Conservation (phyloP, 2,888 invertebrate species). For the Caenorhabditis becei region DNA sequence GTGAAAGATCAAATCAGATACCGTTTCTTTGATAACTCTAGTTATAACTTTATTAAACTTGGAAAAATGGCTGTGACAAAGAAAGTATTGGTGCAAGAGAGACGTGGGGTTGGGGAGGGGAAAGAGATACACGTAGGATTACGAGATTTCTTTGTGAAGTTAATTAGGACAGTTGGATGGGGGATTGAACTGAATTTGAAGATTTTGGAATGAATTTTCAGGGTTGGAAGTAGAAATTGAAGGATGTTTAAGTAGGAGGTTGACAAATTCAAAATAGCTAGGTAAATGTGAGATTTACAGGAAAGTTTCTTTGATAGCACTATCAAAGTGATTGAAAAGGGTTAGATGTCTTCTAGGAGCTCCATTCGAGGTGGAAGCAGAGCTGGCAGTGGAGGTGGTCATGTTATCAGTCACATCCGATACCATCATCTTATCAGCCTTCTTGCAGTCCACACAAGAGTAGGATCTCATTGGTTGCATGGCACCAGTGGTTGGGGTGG, state of each 20-base stretch:
- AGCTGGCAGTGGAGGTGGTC: slow-evolving; percentile 62
- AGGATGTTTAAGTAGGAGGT: neutral
- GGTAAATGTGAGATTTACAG: slow-evolving; percentile 39
- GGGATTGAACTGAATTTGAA: too few relatives aligned
- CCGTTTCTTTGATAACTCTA: too few relatives aligned
- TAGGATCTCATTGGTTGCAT: slow-evolving; percentile 46
- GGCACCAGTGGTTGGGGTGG: neutral
- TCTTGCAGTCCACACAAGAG: slow-evolving; percentile 66
- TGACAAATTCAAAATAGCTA: neutral
- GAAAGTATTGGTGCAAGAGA: neutral
- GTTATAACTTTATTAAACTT: too few relatives aligned
- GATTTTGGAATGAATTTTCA: neutral
- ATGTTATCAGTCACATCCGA: slow-evolving; percentile 57
- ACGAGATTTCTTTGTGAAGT: slow-evolving; percentile 49
- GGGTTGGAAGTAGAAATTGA: neutral
- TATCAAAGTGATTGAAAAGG: slow-evolving; percentile 55
- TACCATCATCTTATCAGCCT: slow-evolving; percentile 60
- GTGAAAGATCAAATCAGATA: slow-evolving; percentile 8
- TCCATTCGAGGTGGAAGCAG: slow-evolving; percentile 41
- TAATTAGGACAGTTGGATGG: too few relatives aligned
- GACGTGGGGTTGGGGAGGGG: neutral
- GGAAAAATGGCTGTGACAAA: too few relatives aligned
- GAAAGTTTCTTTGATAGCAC: slow-evolving; percentile 68
- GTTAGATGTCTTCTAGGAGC: slow-evolving; percentile 43
- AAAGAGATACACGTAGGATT: slow-evolving; percentile 36